Evolutionary conservation across 2,888 invertebrate species (phyloP), one percentile per base, ranked within the genome.

Genomic region (Drosophila diplacantha): DNA sequence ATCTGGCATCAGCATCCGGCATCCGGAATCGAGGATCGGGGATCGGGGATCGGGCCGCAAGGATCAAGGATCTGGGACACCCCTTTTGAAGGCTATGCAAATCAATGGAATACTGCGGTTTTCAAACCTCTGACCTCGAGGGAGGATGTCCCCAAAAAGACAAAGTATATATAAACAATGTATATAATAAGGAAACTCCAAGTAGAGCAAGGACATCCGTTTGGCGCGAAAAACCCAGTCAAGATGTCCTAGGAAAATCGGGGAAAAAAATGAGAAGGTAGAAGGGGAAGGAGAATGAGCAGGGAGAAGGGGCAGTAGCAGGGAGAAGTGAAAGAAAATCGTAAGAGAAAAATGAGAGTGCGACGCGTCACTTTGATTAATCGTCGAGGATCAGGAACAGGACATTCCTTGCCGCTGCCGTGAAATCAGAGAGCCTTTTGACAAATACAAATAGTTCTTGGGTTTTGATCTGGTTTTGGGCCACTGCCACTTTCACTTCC

Each of bases 351-450:
- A 35, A 35, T 43, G 43, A 35, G 77, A 77, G 75, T 67, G 73
- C 44, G 44, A 2, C 12, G 44, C 81, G 83, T 83, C 79, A 80
- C 81, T 72, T 80, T 80, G 79, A 80, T 80, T 80, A 80, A 80
- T 80, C 79, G 83, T 83, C 75, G 69, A 78, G 73, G 44, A 67
- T 67, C 54, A 26, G 39, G 22, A 39, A 14, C 39, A 8, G 57
- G 41, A 37, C 43, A 35, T 50, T 29, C 58, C 22, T 26, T 43
- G 38, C 38, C 34, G 34, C 35, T 37, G 50, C 54, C 67, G 50
- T 67, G 63, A 68, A 78, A 74, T 74, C 79, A 59, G 79, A 59
- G 79, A 73, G 62, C 73, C 71, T 80, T 80, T 81, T 78, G 81
- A 77, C 77, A 81, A 73, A 76, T 76, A 76, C 77, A 79, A 81